Base-by-base conservation (phyloP, 2,797 vertebrate species). In the Phaenicophaeus curvirostris region DNA sequence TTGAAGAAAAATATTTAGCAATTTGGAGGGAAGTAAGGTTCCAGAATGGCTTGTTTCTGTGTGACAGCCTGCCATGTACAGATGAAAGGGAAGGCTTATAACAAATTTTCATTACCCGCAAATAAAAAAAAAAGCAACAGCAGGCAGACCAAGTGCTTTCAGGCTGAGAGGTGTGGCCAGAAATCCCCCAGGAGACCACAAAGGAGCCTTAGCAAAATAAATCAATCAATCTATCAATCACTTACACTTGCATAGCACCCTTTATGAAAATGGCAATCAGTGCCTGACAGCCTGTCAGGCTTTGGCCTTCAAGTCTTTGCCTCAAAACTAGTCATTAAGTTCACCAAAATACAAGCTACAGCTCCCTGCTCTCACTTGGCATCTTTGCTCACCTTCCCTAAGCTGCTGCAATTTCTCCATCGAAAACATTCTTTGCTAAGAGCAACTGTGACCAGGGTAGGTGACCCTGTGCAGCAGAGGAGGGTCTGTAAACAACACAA, bases 1-100 rank as follows among this genome's bases (percentile, higher is more conserved):
- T 98, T 97, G 97, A 96, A 98, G 97, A 96, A 98, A 98, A 98
- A 97, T 96, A 98, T 97, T 98, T 97, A 97, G 97, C 97, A 96
- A 98, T 98, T 98, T 98, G 98, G 98, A 98, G 97, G 94, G 97
- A 96, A 97, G 97, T 87, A 89, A 97, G 97, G 96, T 88, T 97
- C 96, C 96, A 88, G 96, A 98, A 98, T 97, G 96, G 97, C 97
- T 97, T 89, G 82, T 96, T 98, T 98, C 96, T 96, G 94, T 92
- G 97, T 97, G 98, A 98, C 98, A 98, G 98, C 97, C 97, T 98
- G 98, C 97, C 97, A 97, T 88, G 95, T 96, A 96, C 97, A 98
- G 97, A 98, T 98, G 98, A 98, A 98, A 98, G 96, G 97, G 96
- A 98, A 98, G 93, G 97, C 89, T 97, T 98, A 96, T 97, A 97